Evolutionary conservation across 1,140 invertebrate genomes (phyloP), one percentile per base, ranked within the genome.

Genomic region (Archivesica marissinica): DNA sequence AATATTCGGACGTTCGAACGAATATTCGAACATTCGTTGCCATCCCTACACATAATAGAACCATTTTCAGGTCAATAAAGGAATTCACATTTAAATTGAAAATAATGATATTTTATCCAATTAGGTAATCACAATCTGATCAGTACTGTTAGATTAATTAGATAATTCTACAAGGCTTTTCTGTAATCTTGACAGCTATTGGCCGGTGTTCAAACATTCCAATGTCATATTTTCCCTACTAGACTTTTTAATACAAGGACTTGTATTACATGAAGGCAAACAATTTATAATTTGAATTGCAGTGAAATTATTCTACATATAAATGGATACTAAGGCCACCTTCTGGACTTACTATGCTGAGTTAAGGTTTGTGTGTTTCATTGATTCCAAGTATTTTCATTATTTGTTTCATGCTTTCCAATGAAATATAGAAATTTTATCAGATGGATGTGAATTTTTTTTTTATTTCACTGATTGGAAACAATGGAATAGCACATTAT

Each of bases 161-260:
- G 59, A 64, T 64, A 64, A 64, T 64, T 20, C 9, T 33, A 25
- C 33, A 35, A 64, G 59, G 33, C 20, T 4, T 64, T 64, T 15
- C 13, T 35, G 30, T 35, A 33, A 17, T 35, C 59, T n/a, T 35
- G 59, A 64, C 59, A 35, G 30, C 9, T 2, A 64, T 25, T 64
- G 59, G 59, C 59, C 25, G 28, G 30, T 28, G 30, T 17, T 35
- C 59, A 64, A 64, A 25, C 38, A 33, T 64, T 64, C 23, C 13
- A 35, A 64, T 64, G 30, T 64, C 59, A 64, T 35, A n/a, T 64
- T 52, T 64, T 64, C 30, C 38, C 30, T 64, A 64, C 59, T 64
- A 35, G 59, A 64, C 59, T 33, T 64, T 25, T 64, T 35, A n/a
- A n/a, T n/a, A 64, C 59, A 64, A 64, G 59, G 59, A 64, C 59